Evolutionary conservation across 2,797 vertebrate species (phyloP).

Genomic region (Gymnocypris eckloni): DNA sequence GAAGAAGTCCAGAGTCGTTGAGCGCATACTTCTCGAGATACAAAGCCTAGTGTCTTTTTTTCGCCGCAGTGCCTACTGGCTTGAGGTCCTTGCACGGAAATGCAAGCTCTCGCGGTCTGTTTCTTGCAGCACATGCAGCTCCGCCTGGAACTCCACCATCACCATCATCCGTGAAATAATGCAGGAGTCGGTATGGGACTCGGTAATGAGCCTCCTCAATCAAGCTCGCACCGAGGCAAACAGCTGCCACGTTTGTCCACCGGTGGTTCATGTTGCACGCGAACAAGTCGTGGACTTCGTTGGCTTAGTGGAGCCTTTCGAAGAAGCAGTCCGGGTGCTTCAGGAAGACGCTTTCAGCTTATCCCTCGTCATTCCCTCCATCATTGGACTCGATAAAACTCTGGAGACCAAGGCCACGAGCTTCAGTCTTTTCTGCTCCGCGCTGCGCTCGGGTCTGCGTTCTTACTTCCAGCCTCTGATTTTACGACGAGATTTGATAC

Average conservation of each 20-base stretch:
- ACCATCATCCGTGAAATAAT: constrained; percentile 71
- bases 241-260: constrained; percentile 69
- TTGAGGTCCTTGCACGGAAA: constrained; percentile 75
- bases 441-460: constrained; percentile 73
- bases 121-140: constrained; percentile 61
- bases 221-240: constrained; percentile 76
- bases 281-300: constrained; percentile 79
- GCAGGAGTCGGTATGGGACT: constrained; percentile 71
- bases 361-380: constrained; percentile 73
- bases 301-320: constrained; percentile 77
- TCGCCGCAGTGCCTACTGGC: constrained; percentile 77
- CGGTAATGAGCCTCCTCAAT: constrained; percentile 71
- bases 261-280: constrained; percentile 73
- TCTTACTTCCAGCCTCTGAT: constrained; percentile 75
- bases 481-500: constrained; percentile 72
- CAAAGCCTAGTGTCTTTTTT: constrained; percentile 80
- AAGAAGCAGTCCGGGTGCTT: constrained; percentile 76
- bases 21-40: constrained; percentile 77
- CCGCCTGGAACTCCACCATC: constrained; percentile 79
- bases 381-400: constrained; percentile 76
- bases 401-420: constrained; percentile 68
- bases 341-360: constrained; percentile 75
- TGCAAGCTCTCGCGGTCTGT: constrained; percentile 71
- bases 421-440: constrained; percentile 74
- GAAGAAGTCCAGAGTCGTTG: constrained; percentile 77